phyloP scores from a whole-genome alignment of 2,888 invertebrate species.

The Xestia c-nigrum region DNA sequence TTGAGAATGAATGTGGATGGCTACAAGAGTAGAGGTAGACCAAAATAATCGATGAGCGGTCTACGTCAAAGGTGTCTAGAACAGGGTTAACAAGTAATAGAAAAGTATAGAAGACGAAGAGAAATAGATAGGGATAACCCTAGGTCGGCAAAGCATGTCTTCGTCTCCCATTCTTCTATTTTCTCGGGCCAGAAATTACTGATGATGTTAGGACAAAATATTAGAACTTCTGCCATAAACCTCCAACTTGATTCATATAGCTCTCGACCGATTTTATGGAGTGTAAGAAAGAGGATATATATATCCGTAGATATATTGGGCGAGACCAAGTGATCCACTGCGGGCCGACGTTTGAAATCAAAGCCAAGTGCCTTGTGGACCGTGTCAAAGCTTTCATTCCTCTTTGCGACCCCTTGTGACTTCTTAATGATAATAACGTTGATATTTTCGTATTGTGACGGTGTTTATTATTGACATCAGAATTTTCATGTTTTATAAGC shows the following conservation, averaged over 20 bases:
- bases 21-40: neutral
- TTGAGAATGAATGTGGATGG: neutral
- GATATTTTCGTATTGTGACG: constrained; percentile 41
- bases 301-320: constrained; percentile 46
- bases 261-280: constrained; percentile 55
- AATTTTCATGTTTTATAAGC: constrained; percentile 14
- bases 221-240: neutral
- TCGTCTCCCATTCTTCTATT: no score
- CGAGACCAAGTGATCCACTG: constrained; percentile 43
- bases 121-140: neutral
- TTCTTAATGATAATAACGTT: constrained; percentile 55
- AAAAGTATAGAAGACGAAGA: neutral
- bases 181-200: neutral
- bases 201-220: neutral
- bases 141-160: no score
- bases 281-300: constrained; percentile 37
- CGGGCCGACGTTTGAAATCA: constrained; percentile 57
- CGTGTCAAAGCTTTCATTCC: constrained; percentile 62
- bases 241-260: constrained; percentile 22
- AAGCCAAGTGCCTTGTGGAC: constrained; percentile 55
- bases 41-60: neutral
- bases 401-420: constrained; percentile 49
- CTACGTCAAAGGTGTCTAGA: neutral
- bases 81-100: neutral
- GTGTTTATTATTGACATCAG: constrained; percentile 33